Conservation (phyloP, 2,113 vertebrate species). For the Pseudorasbora parva region DNA sequence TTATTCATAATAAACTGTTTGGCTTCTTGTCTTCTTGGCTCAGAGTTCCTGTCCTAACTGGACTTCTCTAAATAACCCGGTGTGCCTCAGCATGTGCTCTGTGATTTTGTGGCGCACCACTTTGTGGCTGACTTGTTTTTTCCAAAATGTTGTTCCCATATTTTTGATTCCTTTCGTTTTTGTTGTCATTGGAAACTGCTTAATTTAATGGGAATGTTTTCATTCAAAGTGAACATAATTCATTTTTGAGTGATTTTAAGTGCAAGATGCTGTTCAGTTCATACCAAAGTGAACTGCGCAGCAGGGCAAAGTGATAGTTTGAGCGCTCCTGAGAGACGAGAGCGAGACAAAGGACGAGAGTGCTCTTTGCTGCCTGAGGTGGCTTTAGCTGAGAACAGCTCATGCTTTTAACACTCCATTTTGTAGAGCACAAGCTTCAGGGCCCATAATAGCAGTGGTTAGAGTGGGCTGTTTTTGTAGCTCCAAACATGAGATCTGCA, state of each 20-base stretch:
- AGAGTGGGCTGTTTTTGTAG: neutral
- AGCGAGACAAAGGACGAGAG: constrained; percentile 14
- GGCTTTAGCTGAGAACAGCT: neutral
- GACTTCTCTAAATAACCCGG: too few species aligned
- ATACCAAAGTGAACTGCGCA: neutral
- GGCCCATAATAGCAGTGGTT: constrained; percentile 2
- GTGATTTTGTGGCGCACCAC: too few species aligned
- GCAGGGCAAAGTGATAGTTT: constrained; percentile 21
- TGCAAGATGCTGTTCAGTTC: neutral
- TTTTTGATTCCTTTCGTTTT: neutral
- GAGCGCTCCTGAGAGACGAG: neutral
- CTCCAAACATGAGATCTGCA: neutral
- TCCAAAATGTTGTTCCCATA: too few species aligned
- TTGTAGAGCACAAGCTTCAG: constrained; percentile 24
- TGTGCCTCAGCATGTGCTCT: too few species aligned
- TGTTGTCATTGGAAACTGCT: neutral
- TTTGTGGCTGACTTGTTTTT: too few species aligned
- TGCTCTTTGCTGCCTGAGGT: constrained; percentile 44
- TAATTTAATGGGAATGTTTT: neutral
- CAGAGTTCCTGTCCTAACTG: too few species aligned
- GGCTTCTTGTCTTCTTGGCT: constrained; percentile 37
- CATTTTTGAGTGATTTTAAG: neutral
- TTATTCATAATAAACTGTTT: constrained; percentile 50
- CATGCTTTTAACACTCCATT: constrained; percentile 41
- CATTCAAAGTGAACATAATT: neutral